A percentile compares a stretch with the other conserved stretches of the same genome.
Conservation (phyloP, 1,140 invertebrate species). For the Odontomachus brunneus region DNA sequence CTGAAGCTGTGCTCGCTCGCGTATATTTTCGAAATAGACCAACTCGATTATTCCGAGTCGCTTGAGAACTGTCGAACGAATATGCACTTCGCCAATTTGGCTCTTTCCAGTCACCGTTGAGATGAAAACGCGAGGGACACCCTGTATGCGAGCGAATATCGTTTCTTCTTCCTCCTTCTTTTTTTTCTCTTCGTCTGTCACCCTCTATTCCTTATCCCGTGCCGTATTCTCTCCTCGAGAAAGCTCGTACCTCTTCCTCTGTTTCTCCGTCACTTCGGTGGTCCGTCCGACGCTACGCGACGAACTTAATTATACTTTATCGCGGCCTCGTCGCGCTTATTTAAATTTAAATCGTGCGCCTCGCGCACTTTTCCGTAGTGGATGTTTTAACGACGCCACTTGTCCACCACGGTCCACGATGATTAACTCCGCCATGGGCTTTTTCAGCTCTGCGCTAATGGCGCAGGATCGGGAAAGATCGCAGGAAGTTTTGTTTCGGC, state of each 20-base stretch:
- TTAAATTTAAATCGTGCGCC: constrained; percentile 77
- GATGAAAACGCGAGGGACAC: constrained; percentile 8
- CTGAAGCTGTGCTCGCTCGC: too few relatives aligned
- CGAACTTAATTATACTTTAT: constrained; percentile 82
- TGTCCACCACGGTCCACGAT: constrained; percentile 18
- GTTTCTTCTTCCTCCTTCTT: background rate
- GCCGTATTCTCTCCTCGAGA: constrained; percentile 27
- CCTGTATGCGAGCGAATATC: constrained; percentile 24
- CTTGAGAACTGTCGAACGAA: too few relatives aligned
- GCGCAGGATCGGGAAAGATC: background rate
- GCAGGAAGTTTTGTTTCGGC: background rate
- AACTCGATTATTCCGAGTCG: too few relatives aligned
- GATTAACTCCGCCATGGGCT: constrained; percentile 10
- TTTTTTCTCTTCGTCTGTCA: background rate
- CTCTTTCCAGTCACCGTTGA: background rate
- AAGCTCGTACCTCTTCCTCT: constrained; percentile 32
- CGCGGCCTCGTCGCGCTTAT: constrained; percentile 78
- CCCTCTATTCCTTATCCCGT: constrained; percentile 4
- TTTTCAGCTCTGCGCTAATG: background rate
- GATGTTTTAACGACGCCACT: constrained; percentile 69
- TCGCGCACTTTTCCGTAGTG: constrained; percentile 37
- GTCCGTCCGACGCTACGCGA: constrained; percentile 62
- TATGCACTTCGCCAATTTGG: too few relatives aligned
- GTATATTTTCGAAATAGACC: too few relatives aligned
- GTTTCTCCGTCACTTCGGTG: constrained; percentile 58